Evolutionary conservation across 2,888 invertebrate species (phyloP), one percentile per base, ranked within the genome.

Genomic region (Hypomecis punctinalis): DNA sequence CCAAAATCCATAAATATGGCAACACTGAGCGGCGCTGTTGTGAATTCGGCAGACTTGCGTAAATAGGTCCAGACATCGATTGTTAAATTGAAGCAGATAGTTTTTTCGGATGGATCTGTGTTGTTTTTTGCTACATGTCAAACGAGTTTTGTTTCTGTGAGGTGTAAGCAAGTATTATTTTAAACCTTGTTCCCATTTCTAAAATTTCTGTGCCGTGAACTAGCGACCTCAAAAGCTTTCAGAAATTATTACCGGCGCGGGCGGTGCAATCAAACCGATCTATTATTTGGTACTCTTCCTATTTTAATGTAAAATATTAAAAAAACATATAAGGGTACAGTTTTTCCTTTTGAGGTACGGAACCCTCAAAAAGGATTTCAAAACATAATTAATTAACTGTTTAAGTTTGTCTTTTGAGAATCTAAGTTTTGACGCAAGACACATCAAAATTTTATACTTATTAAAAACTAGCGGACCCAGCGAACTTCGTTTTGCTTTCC

Each of bases 141-240:
- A 74, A 76, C 71, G 47, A 69, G 76, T 72, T 73, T 72, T 67
- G 66, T 74, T 77, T 74, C 73, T 79, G 73, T 72, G 71, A 46
- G 23, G 47, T 56, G n/a, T 55, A 37, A 1, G 13, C 23, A 71
- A 64, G 63, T 65, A 71, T 72, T 73, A 67, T 67, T 68, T 73
- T 71, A 60, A 69, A 71, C 67, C 48, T 64, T 76, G 83, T 79
- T 80, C 83, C 81, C 82, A 68, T 83, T 85, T 80, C 74, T 72
- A 71, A 73, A 67, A 69, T 74, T 83, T 81, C 78, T 82, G 73
- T 83, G 83, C 76, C 84, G 76, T 76, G 84, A 79, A 81, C 83
- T 77, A 78, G 70, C 80, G 80, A 82, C 84, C 86, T 83, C 81
- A 70, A 84, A 83, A 84, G 77, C 79, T 82, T 79, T 76, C 78